phyloP scores from a whole-genome alignment of 2,113 vertebrate genomes.

The Elanoides forficatus region DNA sequence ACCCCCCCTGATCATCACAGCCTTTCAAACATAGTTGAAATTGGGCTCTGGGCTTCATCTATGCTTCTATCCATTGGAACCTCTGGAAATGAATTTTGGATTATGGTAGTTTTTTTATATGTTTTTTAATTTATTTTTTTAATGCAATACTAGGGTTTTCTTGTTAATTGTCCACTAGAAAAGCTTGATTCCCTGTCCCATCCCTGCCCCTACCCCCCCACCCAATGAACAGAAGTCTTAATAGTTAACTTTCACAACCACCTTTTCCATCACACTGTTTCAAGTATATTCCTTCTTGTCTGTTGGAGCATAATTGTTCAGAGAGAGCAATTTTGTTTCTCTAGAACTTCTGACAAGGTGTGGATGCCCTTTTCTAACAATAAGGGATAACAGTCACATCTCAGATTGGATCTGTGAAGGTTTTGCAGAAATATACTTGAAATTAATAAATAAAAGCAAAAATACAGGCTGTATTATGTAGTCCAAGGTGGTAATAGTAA shows the following conservation, averaged over 20 bases:
- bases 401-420: neutral
- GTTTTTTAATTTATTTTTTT: neutral
- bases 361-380: neutral
- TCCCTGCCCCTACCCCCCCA: neutral
- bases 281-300: neutral
- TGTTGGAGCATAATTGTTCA: neutral
- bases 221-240: neutral
- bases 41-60: neutral
- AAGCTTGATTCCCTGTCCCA: neutral
- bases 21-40: neutral
- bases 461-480: neutral
- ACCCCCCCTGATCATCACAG: neutral
- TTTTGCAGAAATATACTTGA: neutral
- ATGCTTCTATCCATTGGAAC: neutral
- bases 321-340: neutral
- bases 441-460: neutral
- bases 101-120: neutral
- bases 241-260: neutral
- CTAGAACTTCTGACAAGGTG: neutral
- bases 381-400: neutral
- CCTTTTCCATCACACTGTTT: neutral
- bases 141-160: neutral
- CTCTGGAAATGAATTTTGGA: neutral
- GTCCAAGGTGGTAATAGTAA: neutral
- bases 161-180: neutral